Base-by-base conservation (phyloP, 2,113 vertebrate genomes). In the Mastomys coucha region DNA sequence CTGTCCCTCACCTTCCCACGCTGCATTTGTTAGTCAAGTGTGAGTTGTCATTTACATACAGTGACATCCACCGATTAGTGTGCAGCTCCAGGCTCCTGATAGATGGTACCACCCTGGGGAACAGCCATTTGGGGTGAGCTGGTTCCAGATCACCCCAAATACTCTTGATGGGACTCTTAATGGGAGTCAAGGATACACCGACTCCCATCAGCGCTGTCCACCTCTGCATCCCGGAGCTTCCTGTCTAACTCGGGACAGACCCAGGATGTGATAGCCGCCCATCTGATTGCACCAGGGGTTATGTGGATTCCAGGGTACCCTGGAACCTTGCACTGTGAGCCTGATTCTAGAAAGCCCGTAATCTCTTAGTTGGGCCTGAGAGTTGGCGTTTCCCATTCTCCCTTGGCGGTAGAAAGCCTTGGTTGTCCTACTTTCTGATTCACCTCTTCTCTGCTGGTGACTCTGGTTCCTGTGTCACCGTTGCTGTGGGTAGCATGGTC, bases 1-100 rank as follows among this genome's bases (percentile, higher is more conserved):
- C 82, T 63, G 2, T 73, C 63, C 93, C 7, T 91, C 85, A 9
- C 72, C 80, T 96, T 63, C 90, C 73, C 1, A 56, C 60, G 0
- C 82, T 65, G 56, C 81, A 60, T 75, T 96, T 87, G 85, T 77
- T 63, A 76, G 88, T 72, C 36, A 14, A 51, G 80, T 70, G 58
- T 63, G 93, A 53, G 42, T 78, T 49, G 28, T 65, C 51, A 72
- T 92, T 93, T 65, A 53, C 42, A 24, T 75, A 33, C 1, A 60
- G 82, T 85, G 77, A 45, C 20, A 78, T 53, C 60, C 26, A n/a
- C 28, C 58, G 36, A 53, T 72, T 67, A 5, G 51, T 2, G 17
- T 36, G 9, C 7, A 9, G 42, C 36, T 63, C 58, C 19, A 49
- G 89, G 81, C 76, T 69, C 84, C 39, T 56, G 42, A 51, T 17